Evolutionary conservation across 1,140 invertebrate genomes (phyloP).

Genomic region (Cataglyphis hispanica): DNA sequence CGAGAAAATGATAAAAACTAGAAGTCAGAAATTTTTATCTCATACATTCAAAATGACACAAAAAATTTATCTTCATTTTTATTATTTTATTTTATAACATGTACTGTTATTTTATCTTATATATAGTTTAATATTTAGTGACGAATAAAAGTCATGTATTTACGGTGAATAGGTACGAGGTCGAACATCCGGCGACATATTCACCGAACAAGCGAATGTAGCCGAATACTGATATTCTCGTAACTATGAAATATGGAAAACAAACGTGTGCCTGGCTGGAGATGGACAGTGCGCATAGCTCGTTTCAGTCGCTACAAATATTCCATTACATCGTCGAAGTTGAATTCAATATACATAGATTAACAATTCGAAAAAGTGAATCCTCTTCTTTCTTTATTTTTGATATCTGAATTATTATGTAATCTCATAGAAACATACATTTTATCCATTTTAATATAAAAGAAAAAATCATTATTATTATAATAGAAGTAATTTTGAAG

Average conservation of each 20-base stretch:
- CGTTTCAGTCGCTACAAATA: conserved; percentile 34
- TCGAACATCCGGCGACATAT: conserved; percentile 45
- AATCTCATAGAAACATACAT: neutral
- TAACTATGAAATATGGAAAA: conserved; percentile 72
- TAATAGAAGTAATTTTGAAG: neutral
- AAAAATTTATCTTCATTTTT: neutral
- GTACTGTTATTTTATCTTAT: conserved; percentile 17
- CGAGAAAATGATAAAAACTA: neutral
- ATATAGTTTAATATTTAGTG: conserved; percentile 15
- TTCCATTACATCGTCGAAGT: neutral
- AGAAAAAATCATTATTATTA: neutral
- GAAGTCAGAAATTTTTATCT: neutral
- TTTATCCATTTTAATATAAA: neutral
- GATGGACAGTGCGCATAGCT: conserved; percentile 31
- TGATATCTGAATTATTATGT: neutral
- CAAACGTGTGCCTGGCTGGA: conserved; percentile 55
- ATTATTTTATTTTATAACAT: conserved; percentile 20
- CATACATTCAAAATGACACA: neutral
- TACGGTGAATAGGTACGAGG: conserved; percentile 36
- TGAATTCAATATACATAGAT: neutral
- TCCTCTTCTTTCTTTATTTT: neutral
- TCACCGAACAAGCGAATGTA: conserved; percentile 36
- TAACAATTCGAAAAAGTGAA: too few relatives aligned
- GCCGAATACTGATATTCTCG: conserved; percentile 53
- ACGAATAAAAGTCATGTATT: conserved; percentile 51